Evolutionary conservation across 2,888 invertebrate genomes (phyloP), one percentile per base, ranked within the genome.

Genomic region (Cosmopolites sordidus): DNA sequence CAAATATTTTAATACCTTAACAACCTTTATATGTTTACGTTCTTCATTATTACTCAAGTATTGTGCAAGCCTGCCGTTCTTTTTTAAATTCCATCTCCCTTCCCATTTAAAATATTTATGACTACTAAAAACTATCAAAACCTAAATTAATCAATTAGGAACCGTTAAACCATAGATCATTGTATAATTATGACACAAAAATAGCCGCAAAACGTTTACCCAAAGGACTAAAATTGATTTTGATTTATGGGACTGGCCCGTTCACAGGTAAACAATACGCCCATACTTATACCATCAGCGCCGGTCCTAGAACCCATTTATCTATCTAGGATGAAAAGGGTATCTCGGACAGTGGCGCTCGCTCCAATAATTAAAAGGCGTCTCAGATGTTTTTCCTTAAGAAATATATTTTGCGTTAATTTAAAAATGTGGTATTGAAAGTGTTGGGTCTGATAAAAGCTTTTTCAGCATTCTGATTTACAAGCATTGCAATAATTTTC

Each of bases 181-280:
- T 14, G 3, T 29, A 30, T 49, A 50, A 56, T 56, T 56, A 49
- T 56, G 56, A 56, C 52, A 47, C 52, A 42, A 51, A 44, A 51
- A 18, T 29, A 40, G 50, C 22, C 49, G 49, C 53, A 53, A 52
- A 52, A 33, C 33, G 33, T 33, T 40, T 40, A 30, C 43, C 38
- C 42, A 37, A 50, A 41, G 44, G 50, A 54, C 37, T 47, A 54
- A 54, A 57, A 57, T 57, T 57, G 57, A 57, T 54, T 57, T 50
- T 53, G 57, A 57, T 57, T 57, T 57, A 57, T 57, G 53, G 42
- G 57, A 38, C 51, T 57, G 57, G 57, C 50, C 41, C 54, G 47
- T 45, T 52, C 49, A 45, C 57, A 57, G 57, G 57, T 57, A 57
- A 57, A 57, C 57, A 54, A 50, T 40, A 53, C 57, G 57, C 57